phyloP scores from a whole-genome alignment of 2,797 vertebrate genomes.

The Myotis vivesi region DNA sequence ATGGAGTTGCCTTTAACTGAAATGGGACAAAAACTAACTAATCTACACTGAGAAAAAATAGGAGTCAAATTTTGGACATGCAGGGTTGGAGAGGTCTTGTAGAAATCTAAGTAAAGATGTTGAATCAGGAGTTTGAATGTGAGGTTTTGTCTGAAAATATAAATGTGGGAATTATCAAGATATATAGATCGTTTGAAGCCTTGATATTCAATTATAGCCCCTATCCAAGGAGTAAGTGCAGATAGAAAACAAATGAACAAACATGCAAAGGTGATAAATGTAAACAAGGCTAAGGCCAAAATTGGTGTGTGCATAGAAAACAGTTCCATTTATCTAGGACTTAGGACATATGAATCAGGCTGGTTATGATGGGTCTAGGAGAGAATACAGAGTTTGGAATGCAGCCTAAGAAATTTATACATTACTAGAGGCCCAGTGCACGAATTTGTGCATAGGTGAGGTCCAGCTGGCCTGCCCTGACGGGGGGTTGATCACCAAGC shows the following conservation, averaged over 20 bases:
- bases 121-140: not conserved
- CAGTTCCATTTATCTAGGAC: not conserved
- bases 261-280: not conserved
- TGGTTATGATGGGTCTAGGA: not conserved
- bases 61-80: not conserved
- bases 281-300: not conserved
- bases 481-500: too few species aligned
- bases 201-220: not conserved
- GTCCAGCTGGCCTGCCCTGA: too few species aligned
- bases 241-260: not conserved
- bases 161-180: not conserved
- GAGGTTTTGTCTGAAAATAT: not conserved
- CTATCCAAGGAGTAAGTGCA: not conserved
- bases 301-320: not conserved
- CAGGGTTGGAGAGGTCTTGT: not conserved
- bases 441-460: too few species aligned
- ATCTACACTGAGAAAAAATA: not conserved
- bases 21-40: not conserved
- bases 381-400: not conserved
- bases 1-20: not conserved
- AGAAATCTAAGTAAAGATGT: not conserved
- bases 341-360: too few species aligned
- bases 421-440: not conserved
- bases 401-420: not conserved
- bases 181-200: not conserved